A percentile compares a stretch with the other conserved stretches of the same genome.
These are phyloP conservation scores for Polymixis lichenea DNA, from an alignment of 2,888 invertebrate genomes.

Conservation along the genomic window DNA sequence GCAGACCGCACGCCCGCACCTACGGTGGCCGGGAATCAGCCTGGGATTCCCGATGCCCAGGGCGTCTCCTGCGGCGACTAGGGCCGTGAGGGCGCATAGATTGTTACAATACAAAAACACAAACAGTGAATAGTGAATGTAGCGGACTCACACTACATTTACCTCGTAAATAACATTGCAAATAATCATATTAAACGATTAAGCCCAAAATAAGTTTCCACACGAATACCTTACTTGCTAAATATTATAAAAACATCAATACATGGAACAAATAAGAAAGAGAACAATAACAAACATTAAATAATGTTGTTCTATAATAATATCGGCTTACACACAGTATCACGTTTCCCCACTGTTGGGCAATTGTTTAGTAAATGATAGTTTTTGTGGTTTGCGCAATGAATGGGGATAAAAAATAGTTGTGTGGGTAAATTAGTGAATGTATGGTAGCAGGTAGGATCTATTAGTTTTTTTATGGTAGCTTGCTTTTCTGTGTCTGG, in stretches of 20 bases:
- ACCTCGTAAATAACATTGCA: background rate
- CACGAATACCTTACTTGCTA: conserved; percentile 73
- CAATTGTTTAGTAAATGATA: conserved; percentile 45
- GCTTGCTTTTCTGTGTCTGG: background rate
- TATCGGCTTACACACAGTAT: conserved; percentile 68
- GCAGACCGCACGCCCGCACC: no score
- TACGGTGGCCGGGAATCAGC: no score
- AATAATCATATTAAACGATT: conserved; percentile 52
- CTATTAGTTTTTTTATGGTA: conserved; percentile 7
- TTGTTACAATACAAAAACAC: background rate
- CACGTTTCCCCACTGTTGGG: conserved; percentile 52
- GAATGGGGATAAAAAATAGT: conserved; percentile 46
- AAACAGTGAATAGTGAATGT: background rate
- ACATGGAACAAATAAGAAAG: conserved; percentile 34
- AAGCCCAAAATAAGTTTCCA: conserved; percentile 64
- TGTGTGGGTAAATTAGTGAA: conserved; percentile 42
- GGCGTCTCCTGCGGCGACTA: no score
- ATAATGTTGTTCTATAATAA: conserved; percentile 50
- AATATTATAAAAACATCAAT: conserved; percentile 71
- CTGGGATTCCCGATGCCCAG: no score
- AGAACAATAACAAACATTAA: conserved; percentile 52
- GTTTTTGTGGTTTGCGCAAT: conserved; percentile 54
- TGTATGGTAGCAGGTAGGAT: conserved; percentile 45
- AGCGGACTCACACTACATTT: conserved; percentile 37
- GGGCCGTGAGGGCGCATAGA: no score